phyloP scores from a whole-genome alignment of 2,888 invertebrate species.

The Alitta virens region DNA sequence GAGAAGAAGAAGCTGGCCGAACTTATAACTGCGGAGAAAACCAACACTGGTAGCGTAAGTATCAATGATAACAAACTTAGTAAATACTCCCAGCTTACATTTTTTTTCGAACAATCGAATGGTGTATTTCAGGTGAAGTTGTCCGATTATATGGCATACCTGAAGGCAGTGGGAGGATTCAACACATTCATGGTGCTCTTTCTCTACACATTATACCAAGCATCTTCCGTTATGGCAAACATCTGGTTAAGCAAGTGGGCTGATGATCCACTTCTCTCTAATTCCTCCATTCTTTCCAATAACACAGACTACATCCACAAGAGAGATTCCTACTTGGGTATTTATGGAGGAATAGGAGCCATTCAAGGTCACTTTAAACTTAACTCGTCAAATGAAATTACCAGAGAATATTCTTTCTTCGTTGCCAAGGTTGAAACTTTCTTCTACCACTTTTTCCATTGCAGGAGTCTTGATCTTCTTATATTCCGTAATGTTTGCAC shows the following conservation, averaged over 20 bases:
- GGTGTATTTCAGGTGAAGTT: conserved; percentile 74
- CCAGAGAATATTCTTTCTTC: background rate
- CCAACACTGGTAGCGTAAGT: conserved; percentile 15
- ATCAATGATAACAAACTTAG: too few species aligned
- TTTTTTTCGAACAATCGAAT: too few species aligned
- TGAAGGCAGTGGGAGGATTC: conserved; percentile 74
- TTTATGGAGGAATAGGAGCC: conserved; percentile 54
- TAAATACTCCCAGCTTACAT: too few species aligned
- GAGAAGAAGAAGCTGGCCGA: too few species aligned
- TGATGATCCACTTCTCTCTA: conserved; percentile 34
- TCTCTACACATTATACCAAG: conserved; percentile 36
- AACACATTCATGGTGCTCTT: conserved; percentile 75
- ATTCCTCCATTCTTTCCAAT: conserved; percentile 31
- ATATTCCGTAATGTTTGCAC: conserved; percentile 25
- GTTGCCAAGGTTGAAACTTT: too few species aligned
- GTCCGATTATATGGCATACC: conserved; percentile 83
- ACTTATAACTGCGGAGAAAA: conserved; percentile 1
- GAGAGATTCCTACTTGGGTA: conserved; percentile 52
- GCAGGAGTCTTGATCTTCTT: conserved; percentile 32
- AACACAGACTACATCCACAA: conserved; percentile 35
- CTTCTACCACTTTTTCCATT: conserved; percentile 26
- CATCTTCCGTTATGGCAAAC: conserved; percentile 38
- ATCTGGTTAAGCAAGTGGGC: conserved; percentile 52
- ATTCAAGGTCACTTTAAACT: conserved; percentile 41
- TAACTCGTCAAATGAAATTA: too few species aligned